phyloP scores from a whole-genome alignment of 2,113 vertebrate species.

The Dicerorhinus sumatrensis region DNA sequence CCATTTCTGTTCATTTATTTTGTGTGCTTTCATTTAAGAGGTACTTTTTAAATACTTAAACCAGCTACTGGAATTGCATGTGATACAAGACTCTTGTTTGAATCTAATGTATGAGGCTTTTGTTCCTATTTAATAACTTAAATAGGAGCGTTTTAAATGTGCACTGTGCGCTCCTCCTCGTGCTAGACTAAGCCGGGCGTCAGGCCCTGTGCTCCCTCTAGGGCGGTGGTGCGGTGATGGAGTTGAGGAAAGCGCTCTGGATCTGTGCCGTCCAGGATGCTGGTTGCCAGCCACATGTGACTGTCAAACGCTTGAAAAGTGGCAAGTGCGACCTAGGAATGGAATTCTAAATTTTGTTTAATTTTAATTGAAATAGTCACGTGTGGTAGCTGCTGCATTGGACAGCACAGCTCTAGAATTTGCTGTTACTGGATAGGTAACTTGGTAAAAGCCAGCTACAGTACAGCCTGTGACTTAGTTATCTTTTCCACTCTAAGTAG shows the following conservation, averaged over 20 bases:
- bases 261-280: background rate
- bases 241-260: too few species aligned
- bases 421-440: background rate
- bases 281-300: background rate
- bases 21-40: conserved; percentile 76
- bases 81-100: background rate
- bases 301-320: background rate
- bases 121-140: background rate
- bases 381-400: background rate
- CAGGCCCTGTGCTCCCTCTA: background rate
- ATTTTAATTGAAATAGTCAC: background rate
- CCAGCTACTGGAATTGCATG: background rate
- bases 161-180: too few species aligned
- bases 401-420: background rate
- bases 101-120: background rate
- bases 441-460: background rate
- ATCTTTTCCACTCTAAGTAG: background rate
- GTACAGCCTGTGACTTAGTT: background rate
- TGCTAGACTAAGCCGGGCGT: background rate
- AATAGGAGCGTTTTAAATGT: background rate
- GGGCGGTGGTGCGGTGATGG: background rate
- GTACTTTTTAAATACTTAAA: background rate
- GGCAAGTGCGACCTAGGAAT: background rate
- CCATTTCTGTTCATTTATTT: background rate
- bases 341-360: background rate